A percentile compares a stretch with the other conserved stretches of the same genome.
phyloP scores from a whole-genome alignment of 2,888 invertebrate species.

The Stegana nigrithorax region DNA sequence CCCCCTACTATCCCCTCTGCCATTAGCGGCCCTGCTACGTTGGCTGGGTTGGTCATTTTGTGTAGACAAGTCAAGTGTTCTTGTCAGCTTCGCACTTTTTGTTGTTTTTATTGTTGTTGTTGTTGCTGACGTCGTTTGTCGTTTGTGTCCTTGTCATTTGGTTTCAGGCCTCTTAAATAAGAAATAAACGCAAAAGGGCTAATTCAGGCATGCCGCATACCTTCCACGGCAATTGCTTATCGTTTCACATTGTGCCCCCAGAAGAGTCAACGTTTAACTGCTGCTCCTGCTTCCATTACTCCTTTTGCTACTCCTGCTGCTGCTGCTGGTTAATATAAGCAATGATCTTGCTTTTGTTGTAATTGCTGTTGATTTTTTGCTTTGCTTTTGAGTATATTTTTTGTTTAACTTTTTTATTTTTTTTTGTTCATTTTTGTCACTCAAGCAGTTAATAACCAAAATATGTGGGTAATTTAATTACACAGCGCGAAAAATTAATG shows the following conservation, averaged over 20 bases:
- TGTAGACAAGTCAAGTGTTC: constrained; percentile 3
- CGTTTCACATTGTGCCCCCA: constrained; percentile 20
- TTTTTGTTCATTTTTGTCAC: no score
- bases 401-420: no score
- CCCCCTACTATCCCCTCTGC: not conserved
- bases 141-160: not conserved
- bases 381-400: no score
- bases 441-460: constrained; percentile 16
- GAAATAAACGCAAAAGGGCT: constrained; percentile 7
- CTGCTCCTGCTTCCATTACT: not conserved
- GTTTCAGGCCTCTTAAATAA: no score
- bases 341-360: not conserved
- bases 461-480: constrained; percentile 8
- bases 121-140: not conserved
- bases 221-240: constrained; percentile 22
- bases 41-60: constrained; percentile 1
- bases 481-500: constrained; percentile 1
- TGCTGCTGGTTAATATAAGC: not conserved
- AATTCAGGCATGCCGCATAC: not conserved
- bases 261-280: not conserved
- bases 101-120: not conserved
- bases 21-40: no score
- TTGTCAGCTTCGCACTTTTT: constrained; percentile 7
- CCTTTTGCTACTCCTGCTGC: not conserved
- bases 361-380: not conserved